These are phyloP conservation scores for Plagiodera versicolora DNA, from an alignment of 2,888 invertebrate genomes.

Conservation along the genomic window DNA sequence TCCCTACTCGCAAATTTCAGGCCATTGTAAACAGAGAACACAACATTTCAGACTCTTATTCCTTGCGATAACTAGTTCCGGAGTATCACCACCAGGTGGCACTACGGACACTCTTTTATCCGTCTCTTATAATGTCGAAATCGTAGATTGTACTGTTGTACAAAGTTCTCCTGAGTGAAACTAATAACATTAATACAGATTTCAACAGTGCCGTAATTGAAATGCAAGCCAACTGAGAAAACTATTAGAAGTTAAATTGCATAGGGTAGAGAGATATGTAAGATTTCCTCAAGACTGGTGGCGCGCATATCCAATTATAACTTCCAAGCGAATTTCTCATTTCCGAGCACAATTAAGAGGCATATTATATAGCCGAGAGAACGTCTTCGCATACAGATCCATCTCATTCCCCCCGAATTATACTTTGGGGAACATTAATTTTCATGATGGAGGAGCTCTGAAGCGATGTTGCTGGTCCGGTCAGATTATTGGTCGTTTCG, in stretches of 20 bases:
- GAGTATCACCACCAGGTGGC: too few species aligned
- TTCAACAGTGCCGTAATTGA: conserved; percentile 10
- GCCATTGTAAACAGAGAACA: too few species aligned
- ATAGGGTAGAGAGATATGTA: conserved; percentile 34
- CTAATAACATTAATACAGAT: conserved; percentile 4
- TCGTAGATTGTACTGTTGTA: too few species aligned
- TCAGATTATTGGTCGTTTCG: background rate
- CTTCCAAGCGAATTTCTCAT: conserved; percentile 61
- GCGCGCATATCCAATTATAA: conserved; percentile 61
- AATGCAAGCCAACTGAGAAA: conserved; percentile 19
- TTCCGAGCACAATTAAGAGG: conserved; percentile 59
- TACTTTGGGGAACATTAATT: conserved; percentile 60
- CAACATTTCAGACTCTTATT: too few species aligned
- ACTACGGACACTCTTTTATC: too few species aligned
- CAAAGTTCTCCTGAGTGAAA: background rate
- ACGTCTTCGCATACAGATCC: conserved; percentile 53
- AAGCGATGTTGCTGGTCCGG: conserved; percentile 16
- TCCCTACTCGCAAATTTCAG: too few species aligned
- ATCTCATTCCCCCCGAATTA: conserved; percentile 57
- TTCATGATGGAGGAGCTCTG: conserved; percentile 53
- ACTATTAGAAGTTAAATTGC: conserved; percentile 31
- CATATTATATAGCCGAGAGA: conserved; percentile 58
- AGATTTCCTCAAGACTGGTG: conserved; percentile 44
- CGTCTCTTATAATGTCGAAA: too few species aligned
- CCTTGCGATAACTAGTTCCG: too few species aligned